Base-by-base conservation (phyloP, 1,140 invertebrate species). In the Drosophila seguyi region DNA sequence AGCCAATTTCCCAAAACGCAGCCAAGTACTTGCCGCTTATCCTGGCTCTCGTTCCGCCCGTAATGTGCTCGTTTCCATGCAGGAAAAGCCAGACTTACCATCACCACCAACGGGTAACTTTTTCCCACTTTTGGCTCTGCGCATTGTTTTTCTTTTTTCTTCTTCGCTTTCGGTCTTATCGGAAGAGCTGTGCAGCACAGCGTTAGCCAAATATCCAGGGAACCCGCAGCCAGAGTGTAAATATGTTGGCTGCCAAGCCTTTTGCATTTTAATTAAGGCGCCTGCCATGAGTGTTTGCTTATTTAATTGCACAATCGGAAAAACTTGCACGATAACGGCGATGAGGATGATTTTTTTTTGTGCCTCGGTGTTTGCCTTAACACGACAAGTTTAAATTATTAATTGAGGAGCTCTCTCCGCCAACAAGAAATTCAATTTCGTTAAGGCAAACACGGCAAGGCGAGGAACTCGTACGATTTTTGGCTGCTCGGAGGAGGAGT, bases 301-400 rank as follows among this genome's bases (percentile, higher is more conserved):
- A 84, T 87, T 87, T 87, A 87, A 88, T 87, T 87, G 84, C 80
- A 87, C 80, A 87, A 84, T 87, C 84, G 84, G 53, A 83, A 84
- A 88, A 83, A 68, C 60, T 63, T 67, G 39, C 53, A 55, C 52
- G 52, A 38, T 55, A 36, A 22, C 14, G 52, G 16, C 13, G 50
- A 2, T 5, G 48, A 34, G 14, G 48, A 80, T 81, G 83, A 79
- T 87, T 79, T 76, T 87, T 62, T 60, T 55, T 41, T 77, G 44
- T 67, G 42, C 55, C 61, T 58, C 48, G 62, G 52, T 80, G 84
- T 88, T 87, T 87, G 84, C 85, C 79, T 88, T 84, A 73, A 87
- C 80, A 88, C 84, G 80, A 88, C 80, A 79, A 88, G 72, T 53
- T 84, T 72, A 77, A 80, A 84, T 84, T 88, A 87, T 87, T 88